Evolutionary conservation across 2,888 invertebrate genomes (phyloP).

Genomic region (Cryptosula pallasiana): DNA sequence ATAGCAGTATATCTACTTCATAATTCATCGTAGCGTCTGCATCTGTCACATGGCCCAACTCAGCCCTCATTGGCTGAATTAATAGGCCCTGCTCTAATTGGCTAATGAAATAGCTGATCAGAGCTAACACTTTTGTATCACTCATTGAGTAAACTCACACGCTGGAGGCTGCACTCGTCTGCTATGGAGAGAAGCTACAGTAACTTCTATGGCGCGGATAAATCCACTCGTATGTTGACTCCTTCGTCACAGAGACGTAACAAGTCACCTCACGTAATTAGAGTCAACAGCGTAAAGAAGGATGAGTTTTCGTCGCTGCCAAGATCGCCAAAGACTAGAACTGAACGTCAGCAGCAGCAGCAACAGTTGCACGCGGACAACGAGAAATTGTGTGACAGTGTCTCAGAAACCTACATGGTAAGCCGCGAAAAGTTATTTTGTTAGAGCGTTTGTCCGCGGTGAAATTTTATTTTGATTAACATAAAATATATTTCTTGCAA

Average conservation of each 20-base stretch:
- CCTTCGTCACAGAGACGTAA: neutral
- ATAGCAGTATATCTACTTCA: too few species aligned
- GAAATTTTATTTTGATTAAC: too few species aligned
- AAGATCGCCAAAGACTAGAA: neutral
- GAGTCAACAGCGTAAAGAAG: constrained; percentile 18
- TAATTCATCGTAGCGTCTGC: too few species aligned
- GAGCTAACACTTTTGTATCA: too few species aligned
- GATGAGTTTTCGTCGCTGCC: constrained; percentile 13
- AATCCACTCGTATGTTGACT: neutral
- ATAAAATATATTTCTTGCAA: too few species aligned
- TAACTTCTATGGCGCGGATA: constrained; percentile 1
- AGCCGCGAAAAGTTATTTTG: too few species aligned
- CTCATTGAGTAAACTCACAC: too few species aligned
- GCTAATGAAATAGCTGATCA: neutral
- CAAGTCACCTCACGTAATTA: constrained; percentile 1
- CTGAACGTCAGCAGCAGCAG: constrained; percentile 3
- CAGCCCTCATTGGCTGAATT: neutral
- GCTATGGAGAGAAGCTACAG: constrained; percentile 14
- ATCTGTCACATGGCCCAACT: too few species aligned
- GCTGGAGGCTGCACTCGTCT: too few species aligned
- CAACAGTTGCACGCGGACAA: constrained; percentile 33
- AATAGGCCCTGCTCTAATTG: neutral
- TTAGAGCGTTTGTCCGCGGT: too few species aligned
- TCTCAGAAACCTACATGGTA: constrained; percentile 39
- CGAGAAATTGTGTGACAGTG: constrained; percentile 41